A percentile compares a stretch with the other conserved stretches of the same genome.
Conservation (phyloP, 2,797 vertebrate genomes). For the Eleutherodactylus coqui region DNA sequence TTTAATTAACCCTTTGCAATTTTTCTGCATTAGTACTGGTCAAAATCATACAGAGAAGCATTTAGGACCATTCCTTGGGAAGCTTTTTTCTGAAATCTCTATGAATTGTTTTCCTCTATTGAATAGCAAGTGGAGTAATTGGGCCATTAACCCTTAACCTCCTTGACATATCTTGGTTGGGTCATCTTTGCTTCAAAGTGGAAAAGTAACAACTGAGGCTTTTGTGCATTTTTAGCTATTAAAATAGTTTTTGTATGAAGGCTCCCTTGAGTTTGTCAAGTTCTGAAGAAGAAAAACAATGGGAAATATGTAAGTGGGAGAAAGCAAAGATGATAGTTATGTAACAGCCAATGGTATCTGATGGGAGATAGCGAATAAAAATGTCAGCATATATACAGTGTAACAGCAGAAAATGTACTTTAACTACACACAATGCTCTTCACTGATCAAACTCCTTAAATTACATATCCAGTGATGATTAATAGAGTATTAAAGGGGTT, state of each 20-base stretch:
- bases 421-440: not conserved
- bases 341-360: not conserved
- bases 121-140: not conserved
- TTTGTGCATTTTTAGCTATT: conserved; percentile 23
- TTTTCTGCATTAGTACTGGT: not conserved
- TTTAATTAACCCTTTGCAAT: not conserved
- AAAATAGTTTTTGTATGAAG: conserved; percentile 41
- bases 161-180: conserved; percentile 12
- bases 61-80: not conserved
- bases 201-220: conserved; percentile 11
- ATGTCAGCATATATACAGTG: not conserved
- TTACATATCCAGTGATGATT: too few relatives aligned
- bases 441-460: too few relatives aligned
- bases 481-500: too few relatives aligned
- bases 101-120: conserved; percentile 1
- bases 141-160: conserved; percentile 43
- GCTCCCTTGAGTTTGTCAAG: conserved; percentile 4
- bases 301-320: conserved; percentile 23
- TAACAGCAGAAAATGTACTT: not conserved
- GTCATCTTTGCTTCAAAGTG: conserved; percentile 29
- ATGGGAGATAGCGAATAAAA: not conserved
- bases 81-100: not conserved
- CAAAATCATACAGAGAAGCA: not conserved
- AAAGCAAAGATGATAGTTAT: not conserved
- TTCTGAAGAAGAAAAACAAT: conserved; percentile 28